A percentile compares a stretch with the other conserved stretches of the same genome.
Conservation (phyloP, 2,797 vertebrate species). For the Cebuella pygmaea region DNA sequence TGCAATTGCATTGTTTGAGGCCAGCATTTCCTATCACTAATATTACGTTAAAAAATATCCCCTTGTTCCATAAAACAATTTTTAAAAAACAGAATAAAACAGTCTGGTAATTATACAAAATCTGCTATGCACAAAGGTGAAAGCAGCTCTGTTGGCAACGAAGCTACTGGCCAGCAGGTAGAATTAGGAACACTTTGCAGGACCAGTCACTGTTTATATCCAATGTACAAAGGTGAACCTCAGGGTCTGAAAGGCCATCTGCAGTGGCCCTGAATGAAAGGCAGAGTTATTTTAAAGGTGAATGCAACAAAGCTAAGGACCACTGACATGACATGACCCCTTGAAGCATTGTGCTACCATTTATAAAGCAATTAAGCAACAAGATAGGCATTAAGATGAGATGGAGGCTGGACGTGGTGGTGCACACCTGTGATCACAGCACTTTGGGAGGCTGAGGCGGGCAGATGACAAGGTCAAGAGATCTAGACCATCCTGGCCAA, state of each 20-base stretch:
- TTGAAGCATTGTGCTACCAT: not conserved
- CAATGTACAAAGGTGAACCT: fast-evolving
- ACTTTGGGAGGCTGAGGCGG: too few species aligned
- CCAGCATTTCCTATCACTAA: not conserved
- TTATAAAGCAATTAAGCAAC: not conserved
- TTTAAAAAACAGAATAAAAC: not conserved
- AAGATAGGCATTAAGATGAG: not conserved
- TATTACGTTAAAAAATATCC: too few species aligned
- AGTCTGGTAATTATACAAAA: not conserved
- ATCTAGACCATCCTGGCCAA: too few species aligned
- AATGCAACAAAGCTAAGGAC: not conserved
- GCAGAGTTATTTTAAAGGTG: not conserved
- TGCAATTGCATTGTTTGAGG: not conserved
- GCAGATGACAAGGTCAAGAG: too few species aligned
- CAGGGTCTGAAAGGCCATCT: not conserved
- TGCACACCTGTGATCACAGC: too few species aligned
- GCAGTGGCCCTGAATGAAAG: not conserved
- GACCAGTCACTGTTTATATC: fast-evolving
- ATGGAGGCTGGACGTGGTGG: too few species aligned
- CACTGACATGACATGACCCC: too few species aligned
- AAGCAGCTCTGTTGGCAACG: not conserved
- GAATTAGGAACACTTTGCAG: fast-evolving
- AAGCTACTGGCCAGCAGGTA: not conserved
- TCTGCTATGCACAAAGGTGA: not conserved
- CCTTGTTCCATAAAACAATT: not conserved